Evolutionary conservation across 2,888 invertebrate species (phyloP), one percentile per base, ranked within the genome.

Genomic region (Ectemnius lituratus): DNA sequence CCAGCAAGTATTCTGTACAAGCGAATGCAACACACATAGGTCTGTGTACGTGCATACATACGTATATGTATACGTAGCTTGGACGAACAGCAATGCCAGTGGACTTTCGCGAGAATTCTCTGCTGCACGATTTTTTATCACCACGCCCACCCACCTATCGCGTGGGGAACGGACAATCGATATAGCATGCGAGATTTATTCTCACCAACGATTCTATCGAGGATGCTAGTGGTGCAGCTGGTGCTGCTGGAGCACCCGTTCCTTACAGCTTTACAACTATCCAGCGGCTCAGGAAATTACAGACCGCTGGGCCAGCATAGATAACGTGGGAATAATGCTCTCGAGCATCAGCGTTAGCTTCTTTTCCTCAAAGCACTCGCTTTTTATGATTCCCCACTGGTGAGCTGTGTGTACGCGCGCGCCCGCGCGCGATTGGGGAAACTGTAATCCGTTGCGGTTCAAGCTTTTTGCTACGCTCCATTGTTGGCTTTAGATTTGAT

Each of bases 121-220:
- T 57, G 56, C 59, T 62, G 72, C 65, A 67, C 70, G 73, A 80
- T 80, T 78, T 80, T 76, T 76, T 82, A 82, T 78, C 74, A 73
- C 74, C 75, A 67, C 64, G 61, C 37, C 70, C 68, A 66, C 58
- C 68, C 20, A n/a, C 59, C 63, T 60, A 46, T 65, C 59, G 47
- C 46, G 47, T 56, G 64, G 66, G 49, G 67, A 52, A 37, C 60
- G 78, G 69, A 77, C 68, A 78, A 81, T 81, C 82, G 80, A 82
- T 82, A 76, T 69, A 74, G 73, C 67, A 37, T 6, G 49, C 72
- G 82, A 75, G 74, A 80, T 82, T 81, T 82, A 78, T 70, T 74
- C 64, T 52, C 70, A 59, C 27, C 60, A 52, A 69, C 69, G 71
- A 76, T 71, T 60, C 73, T 37, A 11, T 37, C 37, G 37, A 64